Conservation (phyloP, 1,140 invertebrate genomes). For the Eupeodes corollae region DNA sequence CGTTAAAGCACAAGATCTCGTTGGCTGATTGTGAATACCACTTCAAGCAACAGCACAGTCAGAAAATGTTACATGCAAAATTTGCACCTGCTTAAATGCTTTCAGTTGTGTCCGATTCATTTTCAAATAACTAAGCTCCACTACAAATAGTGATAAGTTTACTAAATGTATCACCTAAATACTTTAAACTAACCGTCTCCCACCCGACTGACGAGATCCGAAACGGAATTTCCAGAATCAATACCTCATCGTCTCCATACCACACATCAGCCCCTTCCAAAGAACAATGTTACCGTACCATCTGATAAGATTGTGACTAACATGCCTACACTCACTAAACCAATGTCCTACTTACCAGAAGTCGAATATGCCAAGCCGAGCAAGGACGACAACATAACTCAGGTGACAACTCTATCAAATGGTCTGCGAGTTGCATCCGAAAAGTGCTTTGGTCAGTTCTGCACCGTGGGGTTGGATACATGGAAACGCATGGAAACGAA, state of each 20-base stretch:
- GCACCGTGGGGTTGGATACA: slow-evolving; percentile 92
- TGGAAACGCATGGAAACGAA: too few species aligned
- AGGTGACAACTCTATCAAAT: slow-evolving; percentile 78
- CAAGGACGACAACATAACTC: slow-evolving; percentile 56
- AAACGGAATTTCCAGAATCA: too few species aligned
- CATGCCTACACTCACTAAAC: slow-evolving; percentile 63
- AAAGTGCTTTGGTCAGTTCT: slow-evolving; percentile 93
- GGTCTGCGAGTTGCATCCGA: slow-evolving; percentile 87
- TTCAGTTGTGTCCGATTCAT: too few species aligned
- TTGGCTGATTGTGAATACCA: too few species aligned
- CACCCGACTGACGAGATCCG: neutral
- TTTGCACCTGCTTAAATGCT: too few species aligned
- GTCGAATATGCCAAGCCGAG: slow-evolving; percentile 62
- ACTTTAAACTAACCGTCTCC: neutral
- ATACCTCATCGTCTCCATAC: too few species aligned
- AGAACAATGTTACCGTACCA: slow-evolving; percentile 27
- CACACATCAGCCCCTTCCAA: too few species aligned
- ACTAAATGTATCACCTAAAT: neutral
- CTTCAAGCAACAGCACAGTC: too few species aligned
- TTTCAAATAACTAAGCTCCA: too few species aligned
- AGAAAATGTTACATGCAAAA: too few species aligned
- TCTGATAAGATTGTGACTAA: slow-evolving; percentile 46
- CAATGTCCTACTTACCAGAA: slow-evolving; percentile 62
- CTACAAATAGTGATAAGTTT: neutral
- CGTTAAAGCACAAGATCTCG: too few species aligned